Evolutionary conservation across 2,113 vertebrate genomes (phyloP).

Genomic region (Thamnaconus septentrionalis): DNA sequence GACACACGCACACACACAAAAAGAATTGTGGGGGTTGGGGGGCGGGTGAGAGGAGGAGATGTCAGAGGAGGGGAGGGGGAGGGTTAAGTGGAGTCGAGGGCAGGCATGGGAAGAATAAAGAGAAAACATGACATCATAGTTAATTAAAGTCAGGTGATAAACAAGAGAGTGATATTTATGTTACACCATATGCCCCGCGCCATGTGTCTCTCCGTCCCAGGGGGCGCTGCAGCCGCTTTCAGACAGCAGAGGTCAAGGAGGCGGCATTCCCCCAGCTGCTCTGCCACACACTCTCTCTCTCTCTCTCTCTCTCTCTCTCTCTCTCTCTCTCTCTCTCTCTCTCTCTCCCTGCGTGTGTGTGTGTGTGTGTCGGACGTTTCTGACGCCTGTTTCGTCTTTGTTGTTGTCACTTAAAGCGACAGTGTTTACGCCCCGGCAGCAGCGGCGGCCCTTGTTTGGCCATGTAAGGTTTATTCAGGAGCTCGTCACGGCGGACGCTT

Average conservation of each 20-base stretch:
- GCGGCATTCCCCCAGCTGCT: conserved; percentile 69
- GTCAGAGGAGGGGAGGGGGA: not conserved
- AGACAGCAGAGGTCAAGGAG: conserved; percentile 73
- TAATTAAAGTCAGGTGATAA: conserved; percentile 81
- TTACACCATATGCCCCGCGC: conserved; percentile 71
- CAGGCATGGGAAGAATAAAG: conserved; percentile 31
- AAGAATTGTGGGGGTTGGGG: too few relatives aligned
- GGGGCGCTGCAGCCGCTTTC: conserved; percentile 70
- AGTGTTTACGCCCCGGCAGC: conserved; percentile 56
- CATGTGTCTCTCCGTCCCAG: conserved; percentile 64
- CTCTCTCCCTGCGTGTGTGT: not conserved
- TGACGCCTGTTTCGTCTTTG: conserved; percentile 51
- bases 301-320: conserved; percentile 30
- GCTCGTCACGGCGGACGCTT: too few relatives aligned
- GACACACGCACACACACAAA: too few relatives aligned
- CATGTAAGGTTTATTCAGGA: conserved; percentile 23
- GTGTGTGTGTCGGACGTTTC: conserved; percentile 23
- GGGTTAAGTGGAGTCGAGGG: conserved; percentile 9
- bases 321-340: conserved; percentile 34
- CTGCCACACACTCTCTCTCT: conserved; percentile 62
- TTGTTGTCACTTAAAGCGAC: conserved; percentile 59
- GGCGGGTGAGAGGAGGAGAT: conserved; percentile 26
- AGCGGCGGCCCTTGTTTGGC: conserved; percentile 53
- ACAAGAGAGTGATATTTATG: conserved; percentile 74
- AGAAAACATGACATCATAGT: conserved; percentile 74